phyloP scores from a whole-genome alignment of 2,113 vertebrate genomes.

The Strix aluco region DNA sequence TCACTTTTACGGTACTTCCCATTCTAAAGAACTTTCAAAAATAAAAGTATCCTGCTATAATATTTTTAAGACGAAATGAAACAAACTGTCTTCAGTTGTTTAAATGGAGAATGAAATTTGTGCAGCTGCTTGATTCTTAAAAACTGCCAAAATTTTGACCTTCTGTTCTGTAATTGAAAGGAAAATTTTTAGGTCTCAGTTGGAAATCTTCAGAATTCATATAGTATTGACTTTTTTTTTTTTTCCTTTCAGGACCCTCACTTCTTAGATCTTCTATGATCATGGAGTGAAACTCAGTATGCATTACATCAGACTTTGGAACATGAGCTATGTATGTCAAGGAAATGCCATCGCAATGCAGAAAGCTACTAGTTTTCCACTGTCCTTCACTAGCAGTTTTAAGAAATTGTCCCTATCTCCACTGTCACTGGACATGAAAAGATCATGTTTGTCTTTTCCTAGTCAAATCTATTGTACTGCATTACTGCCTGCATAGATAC shows the following conservation, averaged over 20 bases:
- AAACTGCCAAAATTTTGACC: not conserved
- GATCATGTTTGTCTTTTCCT: not conserved
- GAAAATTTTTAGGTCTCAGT: not conserved
- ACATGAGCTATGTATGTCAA: not conserved
- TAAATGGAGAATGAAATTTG: not conserved
- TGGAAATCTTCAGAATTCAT: not conserved
- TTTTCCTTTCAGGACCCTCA: not conserved
- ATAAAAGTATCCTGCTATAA: not conserved
- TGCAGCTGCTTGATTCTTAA: not conserved
- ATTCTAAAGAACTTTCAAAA: not conserved
- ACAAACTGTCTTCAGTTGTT: not conserved
- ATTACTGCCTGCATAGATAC: not conserved
- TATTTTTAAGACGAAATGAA: not conserved
- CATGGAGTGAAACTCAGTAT: not conserved
- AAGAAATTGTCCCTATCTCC: not conserved
- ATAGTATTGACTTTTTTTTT: not conserved
- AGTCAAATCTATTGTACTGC: not conserved
- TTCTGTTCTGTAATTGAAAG: not conserved
- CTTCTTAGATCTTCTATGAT: not conserved
- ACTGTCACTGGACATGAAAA: not conserved
- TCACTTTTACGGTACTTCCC: not conserved
- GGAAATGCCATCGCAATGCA: not conserved
- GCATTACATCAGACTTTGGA: not conserved
- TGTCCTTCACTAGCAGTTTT: not conserved
- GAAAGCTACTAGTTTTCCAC: not conserved